Evolutionary conservation across 2,888 invertebrate genomes (phyloP), one percentile per base, ranked within the genome.

Genomic region (Aricia artaxerxes): DNA sequence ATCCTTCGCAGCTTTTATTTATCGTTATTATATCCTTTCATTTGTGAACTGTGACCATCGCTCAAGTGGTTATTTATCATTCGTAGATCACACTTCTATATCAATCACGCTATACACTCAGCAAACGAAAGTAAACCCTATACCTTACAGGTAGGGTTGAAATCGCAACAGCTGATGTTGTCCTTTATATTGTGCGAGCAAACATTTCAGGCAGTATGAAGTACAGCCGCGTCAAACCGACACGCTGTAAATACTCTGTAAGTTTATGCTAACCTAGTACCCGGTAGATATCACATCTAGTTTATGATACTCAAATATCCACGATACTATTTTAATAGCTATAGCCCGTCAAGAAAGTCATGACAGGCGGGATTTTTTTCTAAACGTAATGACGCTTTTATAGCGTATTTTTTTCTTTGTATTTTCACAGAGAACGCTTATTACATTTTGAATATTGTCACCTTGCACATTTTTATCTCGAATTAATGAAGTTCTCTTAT

Each of bases 31-130:
- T 69, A 38, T 69, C 69, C 31, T 69, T 69, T 11, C 69, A 11
- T 69, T 69, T 69, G 16, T 38, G 69, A 69, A 5, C 35, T 35
- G 69, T 13, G 69, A 69, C 69, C 16, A 69, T 69, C 69, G 35
- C 69, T 69, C 35, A 69, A 69, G 69, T 69, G 69, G 35, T 69
- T 69, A 69, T 69, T 69, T 69, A 69, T 69, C 69, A 69, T 69
- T 69, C 35, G 69, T 69, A 69, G 64, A 69, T 69, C 64, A 69
- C 69, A 38, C 69, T 69, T 24, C 64, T 69, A 69, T 69, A 69
- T 69, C 35, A 69, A 69, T 69, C 69, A 69, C 69, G 69, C 69
- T 69, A 16, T 13, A 16, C 35, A 16, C 35, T 35, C 35, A 13
- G 11, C 35, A 69, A 35, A 35, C 5, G 6, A 38, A 69, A 69